phyloP scores from a whole-genome alignment of 92 coral and sea anemone genomes.

The Epizoanthus rinbou region DNA sequence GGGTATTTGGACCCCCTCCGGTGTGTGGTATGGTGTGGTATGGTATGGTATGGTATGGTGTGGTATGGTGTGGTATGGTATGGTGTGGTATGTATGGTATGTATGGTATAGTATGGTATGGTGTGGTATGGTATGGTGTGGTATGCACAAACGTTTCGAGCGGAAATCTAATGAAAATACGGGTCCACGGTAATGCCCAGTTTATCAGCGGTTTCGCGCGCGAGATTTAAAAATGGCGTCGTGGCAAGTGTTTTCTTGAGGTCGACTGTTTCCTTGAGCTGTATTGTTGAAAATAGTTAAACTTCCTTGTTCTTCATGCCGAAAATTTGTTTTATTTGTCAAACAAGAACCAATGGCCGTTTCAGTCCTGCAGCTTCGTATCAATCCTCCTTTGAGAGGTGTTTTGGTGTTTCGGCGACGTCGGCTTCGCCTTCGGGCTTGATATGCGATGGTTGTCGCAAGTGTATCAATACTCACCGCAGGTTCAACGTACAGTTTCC shows the following conservation, averaged over 20 bases:
- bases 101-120: too few relatives aligned
- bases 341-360: background rate
- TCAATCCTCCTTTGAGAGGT: background rate
- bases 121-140: too few relatives aligned
- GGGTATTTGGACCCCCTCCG: too few relatives aligned
- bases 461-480: background rate
- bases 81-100: too few relatives aligned
- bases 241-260: background rate
- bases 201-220: background rate
- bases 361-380: background rate
- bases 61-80: too few relatives aligned
- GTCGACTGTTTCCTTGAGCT: background rate
- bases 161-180: conserved; percentile 7
- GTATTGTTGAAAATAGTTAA: background rate
- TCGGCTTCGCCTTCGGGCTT: background rate
- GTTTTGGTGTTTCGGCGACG: conserved; percentile 3
- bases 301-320: background rate
- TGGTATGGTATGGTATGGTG: too few relatives aligned
- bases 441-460: background rate
- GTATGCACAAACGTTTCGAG: conserved; percentile 3
- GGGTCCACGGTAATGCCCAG: background rate
- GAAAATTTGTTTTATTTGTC: background rate
- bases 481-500: background rate
- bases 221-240: conserved; percentile 9
- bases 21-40: too few relatives aligned